Base-by-base conservation (phyloP, 2,888 invertebrate genomes). In the Argyresthia goedartella region DNA sequence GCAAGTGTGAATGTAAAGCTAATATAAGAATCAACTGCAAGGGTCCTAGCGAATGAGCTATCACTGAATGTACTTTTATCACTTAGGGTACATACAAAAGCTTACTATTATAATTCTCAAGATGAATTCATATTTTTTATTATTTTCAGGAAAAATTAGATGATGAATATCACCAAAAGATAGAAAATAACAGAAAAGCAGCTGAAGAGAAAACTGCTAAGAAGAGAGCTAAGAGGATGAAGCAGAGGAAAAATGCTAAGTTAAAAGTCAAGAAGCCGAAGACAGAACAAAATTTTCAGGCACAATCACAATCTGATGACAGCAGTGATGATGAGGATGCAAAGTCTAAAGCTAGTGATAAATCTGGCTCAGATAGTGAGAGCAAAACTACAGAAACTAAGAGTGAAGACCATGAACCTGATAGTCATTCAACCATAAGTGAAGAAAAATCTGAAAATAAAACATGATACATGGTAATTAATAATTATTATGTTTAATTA, bases 131-230 rank as follows among this genome's bases (percentile, higher is more conserved):
- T 25, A 25, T 25, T 4, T 8, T 11, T 39, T 4, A 39, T 4
- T 43, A 35, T 10, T 72, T 81, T 13, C 66, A 95, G 92, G 97
- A 98, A 75, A 90, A 92, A 56, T 75, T 93, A 51, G 95, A 98
- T 74, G 92, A 92, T 7, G 95, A 93, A 52, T 98, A 94, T 76
- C 92, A 93, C 59, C 72, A 81, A 44, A 95, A 93, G 80, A 76
- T 98, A 41, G 93, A 94, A 72, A 90, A 93, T 61, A 95, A 96
- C 71, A 88, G 80, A 60, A 88, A 70, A 64, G 77, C 76, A 61
- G 92, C 95, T 9, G 96, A 95, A 59, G 91, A 93, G 64, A 90
- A 89, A 69, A 97, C 97, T 4, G 95, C 95, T 0, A 98, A 97
- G 69, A 98, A 96, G 72, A 88, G 98, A 61, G 94, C 94, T 0